Evolutionary conservation across 2,113 vertebrate species (phyloP), one percentile per base, ranked within the genome.

Genomic region (Callithrix jacchus): DNA sequence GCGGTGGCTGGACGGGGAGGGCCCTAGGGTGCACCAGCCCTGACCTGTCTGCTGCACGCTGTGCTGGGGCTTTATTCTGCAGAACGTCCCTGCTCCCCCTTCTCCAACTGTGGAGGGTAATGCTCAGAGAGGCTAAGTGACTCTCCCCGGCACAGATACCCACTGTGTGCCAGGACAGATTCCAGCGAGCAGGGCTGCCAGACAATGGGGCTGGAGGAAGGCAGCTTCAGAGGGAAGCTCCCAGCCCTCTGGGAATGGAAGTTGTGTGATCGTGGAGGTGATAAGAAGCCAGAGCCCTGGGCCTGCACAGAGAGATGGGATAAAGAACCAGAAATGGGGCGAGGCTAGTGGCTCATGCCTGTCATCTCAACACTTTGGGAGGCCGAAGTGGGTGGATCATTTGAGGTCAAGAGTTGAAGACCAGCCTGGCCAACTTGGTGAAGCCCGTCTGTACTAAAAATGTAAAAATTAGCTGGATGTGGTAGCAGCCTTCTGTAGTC

Each of bases 131-230:
- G 14, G 64, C 40, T 8, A 8, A 23, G 1, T 9, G 14, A 27
- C 17, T 64, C 27, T 3, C 88, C 30, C 37, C 3, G 68, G 42
- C 8, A 7, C 56, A 23, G 14, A 30, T 9, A 30, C 3, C 16
- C 3, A 0, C 0, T 6, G 1, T 1, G 2, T 10, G 52, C 37
- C 16, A 6, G n/a, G 58, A 11, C 25, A 23, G 45, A 56, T 6
- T 42, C 10, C 52, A 18, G 49, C 17, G 4, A 32, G 40, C 37
- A 8, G 27, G 16, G 20, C 42, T 0, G 3, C 61, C 61, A 32
- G 47, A 32, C 3, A 11, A 8, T 3, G 17, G 49, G 76, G 23
- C 42, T 17, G 27, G 20, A 3, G 37, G 25, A 40, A 42, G 7
- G 10, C 5, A 18, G 30, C 10, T 70, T 68, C 17, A 2, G 9